Base-by-base conservation (phyloP, 2,113 vertebrate genomes). In the Corythoichthys haematopterus region DNA sequence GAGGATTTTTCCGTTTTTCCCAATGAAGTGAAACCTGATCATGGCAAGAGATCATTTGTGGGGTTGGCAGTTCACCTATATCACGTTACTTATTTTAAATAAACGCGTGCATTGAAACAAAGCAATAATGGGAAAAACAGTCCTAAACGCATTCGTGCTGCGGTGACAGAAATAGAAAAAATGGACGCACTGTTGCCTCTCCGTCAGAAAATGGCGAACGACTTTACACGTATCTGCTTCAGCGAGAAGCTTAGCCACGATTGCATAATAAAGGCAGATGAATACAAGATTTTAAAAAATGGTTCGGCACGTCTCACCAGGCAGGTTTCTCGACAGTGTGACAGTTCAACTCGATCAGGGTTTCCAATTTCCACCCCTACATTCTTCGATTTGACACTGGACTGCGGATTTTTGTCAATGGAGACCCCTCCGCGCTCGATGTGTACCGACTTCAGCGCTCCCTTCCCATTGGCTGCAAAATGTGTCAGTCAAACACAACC, bases 11-110 rank as follows among this genome's bases (percentile, higher is more conserved):
- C 85, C 20, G 20, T 89, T 92, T 91, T 91, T 89, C 80, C 89
- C 88, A 91, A 90, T 92, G 90, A 86, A 91, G 79, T 91, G 90
- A 87, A 92, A 92, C 82, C 76, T 78, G 89, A 92, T 85, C 84
- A 77, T 60, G 11, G 1, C 68, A 13, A 66, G 10, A 40, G 52
- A 51, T 9, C 0, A 15, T 2, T n/a, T 7, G 20, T 5, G 2
- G 2, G 1, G 3, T 3, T 2, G 43, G 14, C 43, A 37, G 62
- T 50, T 64, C 62, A 37, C 84, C 90, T 88, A 88, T 89, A 83
- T 90, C 40, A 43, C 40, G 40, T 61, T 87, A 80, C 88, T 71
- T 68, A 47, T 47, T 28, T 64, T 59, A 72, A 48, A 47, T 55
- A 60, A 3, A 78, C 37, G 59, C 72, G 6, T 51, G 65, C 15